Evolutionary conservation across 2,797 vertebrate species (phyloP), one percentile per base, ranked within the genome.

Genomic region (Graptemys geographica): DNA sequence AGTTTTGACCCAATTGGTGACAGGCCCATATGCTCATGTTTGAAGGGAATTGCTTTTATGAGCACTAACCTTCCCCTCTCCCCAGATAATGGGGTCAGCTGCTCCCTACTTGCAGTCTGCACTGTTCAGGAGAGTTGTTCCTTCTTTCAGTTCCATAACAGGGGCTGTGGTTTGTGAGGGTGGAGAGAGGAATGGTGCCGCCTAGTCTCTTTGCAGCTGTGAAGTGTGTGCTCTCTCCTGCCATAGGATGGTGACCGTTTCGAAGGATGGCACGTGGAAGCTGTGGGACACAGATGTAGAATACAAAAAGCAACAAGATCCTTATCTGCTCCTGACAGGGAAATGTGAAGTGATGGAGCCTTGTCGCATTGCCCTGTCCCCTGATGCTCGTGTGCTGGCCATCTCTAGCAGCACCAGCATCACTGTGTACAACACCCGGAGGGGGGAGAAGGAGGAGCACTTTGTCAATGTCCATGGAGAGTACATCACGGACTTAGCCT

Each of bases 231-330:
- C 79, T 93, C 3, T 89, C 47, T 51, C 16, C 1, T 81, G 19
- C 88, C 90, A 33, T 97, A 99, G 99, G 97, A 99, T 99, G 99
- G 99, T 98, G 0, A 99, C 99, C 0, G 97, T 99, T 57, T 99
- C 99, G 2, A 99, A 99, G 97, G 99, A 99, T 0, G 98, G 99
- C 4, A 99, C 99, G 0, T 99, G 99, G 99, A 99, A 99, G 96
- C 98, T 99, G 88, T 99, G 99, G 99, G 99, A 99, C 97, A 99
- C 99, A 0, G 98, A 99, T 1, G 99, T 99, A 84, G 99, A 99
- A 87, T 99, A 99, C 93, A 99, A 99, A 96, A 99, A 99, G 98
- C 99, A 99, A 93, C 99, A 99, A 97, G 99, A 99, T 84, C 99
- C 99, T 0, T 99, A 99, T 97, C 97, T 99, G 86, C 98, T 99